Conservation (phyloP, 2,888 invertebrate genomes). For the Phymatocera aterrima region DNA sequence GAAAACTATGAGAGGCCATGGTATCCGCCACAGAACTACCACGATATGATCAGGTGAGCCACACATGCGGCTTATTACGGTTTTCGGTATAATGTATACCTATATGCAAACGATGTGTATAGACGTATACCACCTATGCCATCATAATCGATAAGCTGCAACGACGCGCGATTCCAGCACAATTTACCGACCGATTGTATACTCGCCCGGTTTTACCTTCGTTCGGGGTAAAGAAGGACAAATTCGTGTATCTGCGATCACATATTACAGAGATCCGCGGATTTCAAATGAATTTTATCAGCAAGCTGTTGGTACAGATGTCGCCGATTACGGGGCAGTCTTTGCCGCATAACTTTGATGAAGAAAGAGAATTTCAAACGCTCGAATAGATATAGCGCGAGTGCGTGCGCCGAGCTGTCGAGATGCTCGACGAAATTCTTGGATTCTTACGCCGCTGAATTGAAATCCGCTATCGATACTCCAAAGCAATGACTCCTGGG, state of each 20-base stretch:
- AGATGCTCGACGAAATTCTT: not conserved
- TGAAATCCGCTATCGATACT: conserved; percentile 34
- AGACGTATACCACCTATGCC: no score
- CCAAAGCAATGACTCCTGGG: conserved; percentile 19
- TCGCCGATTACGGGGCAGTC: not conserved
- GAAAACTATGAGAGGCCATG: not conserved
- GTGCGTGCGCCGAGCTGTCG: not conserved
- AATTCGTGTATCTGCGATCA: not conserved
- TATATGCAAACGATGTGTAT: no score
- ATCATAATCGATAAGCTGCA: conserved; percentile 5
- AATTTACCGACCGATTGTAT: conserved; percentile 21
- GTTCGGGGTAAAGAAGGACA: conserved; percentile 32
- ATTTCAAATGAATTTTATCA: not conserved
- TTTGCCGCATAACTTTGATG: not conserved
- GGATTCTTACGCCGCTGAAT: not conserved
- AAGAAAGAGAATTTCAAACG: not conserved
- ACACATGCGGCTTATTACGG: not conserved
- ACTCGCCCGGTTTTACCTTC: not conserved
- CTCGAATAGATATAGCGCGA: not conserved
- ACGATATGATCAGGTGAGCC: conserved; percentile 10
- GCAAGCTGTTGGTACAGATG: conserved; percentile 4
- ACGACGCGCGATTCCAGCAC: not conserved
- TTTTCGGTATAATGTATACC: not conserved
- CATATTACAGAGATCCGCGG: not conserved
- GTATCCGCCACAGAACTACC: conserved; percentile 1